phyloP scores from a whole-genome alignment of 2,888 invertebrate species.

The Thumatha senex region DNA sequence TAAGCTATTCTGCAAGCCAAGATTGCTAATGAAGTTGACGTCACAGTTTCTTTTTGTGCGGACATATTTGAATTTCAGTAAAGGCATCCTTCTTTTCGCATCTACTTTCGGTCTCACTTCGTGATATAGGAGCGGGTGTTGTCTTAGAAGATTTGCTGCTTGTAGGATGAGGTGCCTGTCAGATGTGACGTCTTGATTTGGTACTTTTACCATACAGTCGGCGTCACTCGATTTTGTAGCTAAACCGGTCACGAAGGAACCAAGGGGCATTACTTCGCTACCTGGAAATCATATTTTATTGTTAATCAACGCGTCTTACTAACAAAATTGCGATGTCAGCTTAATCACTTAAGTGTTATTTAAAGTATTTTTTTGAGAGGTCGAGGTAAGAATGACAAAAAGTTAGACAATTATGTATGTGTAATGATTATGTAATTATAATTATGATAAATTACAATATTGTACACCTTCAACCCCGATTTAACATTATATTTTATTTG shows the following conservation, averaged over 20 bases:
- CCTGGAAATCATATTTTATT: conserved; percentile 18
- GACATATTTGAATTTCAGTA: conserved; percentile 10
- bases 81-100: not conserved
- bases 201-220: conserved; percentile 27
- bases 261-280: conserved; percentile 19
- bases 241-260: conserved; percentile 33
- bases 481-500: too few relatives aligned
- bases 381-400: too few relatives aligned
- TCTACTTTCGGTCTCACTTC: not conserved
- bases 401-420: too few relatives aligned
- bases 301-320: too few relatives aligned
- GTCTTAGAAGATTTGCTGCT: not conserved
- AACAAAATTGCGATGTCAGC: not conserved
- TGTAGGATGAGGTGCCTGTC: conserved; percentile 3
- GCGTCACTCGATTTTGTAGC: conserved; percentile 30
- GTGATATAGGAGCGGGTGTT: conserved; percentile 4
- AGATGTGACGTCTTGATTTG: conserved; percentile 1
- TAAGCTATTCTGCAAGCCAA: conserved; percentile 3
- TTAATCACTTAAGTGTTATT: too few relatives aligned
- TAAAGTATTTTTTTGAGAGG: too few relatives aligned
- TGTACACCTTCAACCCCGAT: too few relatives aligned
- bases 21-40: conserved; percentile 6
- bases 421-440: too few relatives aligned
- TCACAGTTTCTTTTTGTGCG: conserved; percentile 11
- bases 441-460: too few relatives aligned